These are phyloP conservation scores for Chaetophractus vellerosus DNA, from an alignment of 2,797 vertebrate species.

Conservation along the genomic window DNA sequence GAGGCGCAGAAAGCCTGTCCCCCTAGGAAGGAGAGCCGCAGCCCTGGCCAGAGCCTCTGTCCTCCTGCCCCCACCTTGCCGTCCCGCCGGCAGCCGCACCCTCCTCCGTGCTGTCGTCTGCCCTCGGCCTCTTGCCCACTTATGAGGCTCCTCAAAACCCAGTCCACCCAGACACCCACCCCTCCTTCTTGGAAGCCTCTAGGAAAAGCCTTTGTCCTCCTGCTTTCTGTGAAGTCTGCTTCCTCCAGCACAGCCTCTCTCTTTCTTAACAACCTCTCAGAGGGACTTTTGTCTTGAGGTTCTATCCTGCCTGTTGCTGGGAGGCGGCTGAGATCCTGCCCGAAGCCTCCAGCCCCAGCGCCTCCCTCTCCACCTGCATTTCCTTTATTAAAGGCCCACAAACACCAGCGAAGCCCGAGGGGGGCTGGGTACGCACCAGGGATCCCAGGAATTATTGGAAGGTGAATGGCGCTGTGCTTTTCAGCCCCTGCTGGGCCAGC, in stretches of 20 bases:
- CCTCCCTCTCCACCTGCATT: background rate
- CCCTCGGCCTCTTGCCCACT: background rate
- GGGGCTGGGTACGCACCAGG: background rate
- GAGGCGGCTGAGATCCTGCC: background rate
- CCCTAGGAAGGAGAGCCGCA: background rate
- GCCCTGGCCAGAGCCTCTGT: background rate
- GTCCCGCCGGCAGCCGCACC: background rate
- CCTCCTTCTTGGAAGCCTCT: constrained; percentile 45
- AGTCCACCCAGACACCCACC: background rate
- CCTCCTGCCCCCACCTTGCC: rapidly evolving
- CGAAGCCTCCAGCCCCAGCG: too few species aligned
- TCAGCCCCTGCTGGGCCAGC: background rate
- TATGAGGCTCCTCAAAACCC: background rate
- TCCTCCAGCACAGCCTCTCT: background rate
- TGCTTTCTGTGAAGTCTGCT: background rate
- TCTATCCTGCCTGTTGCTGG: background rate
- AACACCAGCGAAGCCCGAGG: background rate
- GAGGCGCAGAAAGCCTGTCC: background rate
- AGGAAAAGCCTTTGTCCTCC: constrained; percentile 21
- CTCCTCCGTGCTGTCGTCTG: background rate
- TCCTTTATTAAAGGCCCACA: background rate
- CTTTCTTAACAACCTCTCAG: background rate
- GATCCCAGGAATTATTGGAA: background rate
- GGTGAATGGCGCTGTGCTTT: background rate
- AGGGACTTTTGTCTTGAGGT: background rate